A percentile compares a stretch with the other conserved stretches of the same genome.
These are phyloP conservation scores for Cranoglanis bouderius DNA, from an alignment of 2,113 vertebrate species.

Conservation along the genomic window DNA sequence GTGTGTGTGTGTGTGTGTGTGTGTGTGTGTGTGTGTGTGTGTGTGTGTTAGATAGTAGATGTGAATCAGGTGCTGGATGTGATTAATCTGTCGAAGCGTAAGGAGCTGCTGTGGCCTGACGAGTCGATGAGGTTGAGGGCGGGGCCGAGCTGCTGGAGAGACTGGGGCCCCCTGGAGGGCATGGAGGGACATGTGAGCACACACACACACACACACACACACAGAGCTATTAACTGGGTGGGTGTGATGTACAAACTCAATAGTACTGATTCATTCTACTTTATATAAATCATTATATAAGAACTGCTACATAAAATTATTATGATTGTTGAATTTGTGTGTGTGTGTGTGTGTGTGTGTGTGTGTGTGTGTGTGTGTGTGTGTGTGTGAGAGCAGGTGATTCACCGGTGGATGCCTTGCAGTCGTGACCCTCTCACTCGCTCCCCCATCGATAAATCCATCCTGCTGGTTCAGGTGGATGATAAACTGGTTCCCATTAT, in stretches of 20 bases:
- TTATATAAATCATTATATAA: not conserved
- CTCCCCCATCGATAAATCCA: conserved; percentile 98
- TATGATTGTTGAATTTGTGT: conserved; percentile 12
- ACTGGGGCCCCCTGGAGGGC: conserved; percentile 97
- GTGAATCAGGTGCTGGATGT: conserved; percentile 90
- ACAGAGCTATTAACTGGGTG: not conserved
- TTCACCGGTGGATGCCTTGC: conserved; percentile 99
- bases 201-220: conserved; percentile 16
- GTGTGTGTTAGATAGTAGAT: conserved; percentile 81
- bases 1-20: not conserved
- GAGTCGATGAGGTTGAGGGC: conserved; percentile 90
- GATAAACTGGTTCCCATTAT: conserved; percentile 96
- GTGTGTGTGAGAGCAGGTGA: conserved; percentile 77
- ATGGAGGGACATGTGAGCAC: conserved; percentile 98
- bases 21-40: conserved; percentile 12
- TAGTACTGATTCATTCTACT: not conserved
- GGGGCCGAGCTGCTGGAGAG: conserved; percentile 96
- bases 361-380: conserved; percentile 2
- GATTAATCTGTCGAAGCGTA: conserved; percentile 94
- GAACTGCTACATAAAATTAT: not conserved
- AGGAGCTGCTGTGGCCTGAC: conserved; percentile 98
- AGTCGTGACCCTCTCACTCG: conserved; percentile 93
- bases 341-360: not conserved
- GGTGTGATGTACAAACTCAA: not conserved
- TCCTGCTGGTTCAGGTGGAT: conserved; percentile 98